These are phyloP conservation scores for Pollicipes pollicipes DNA, from an alignment of 1,140 invertebrate species.

Conservation along the genomic window DNA sequence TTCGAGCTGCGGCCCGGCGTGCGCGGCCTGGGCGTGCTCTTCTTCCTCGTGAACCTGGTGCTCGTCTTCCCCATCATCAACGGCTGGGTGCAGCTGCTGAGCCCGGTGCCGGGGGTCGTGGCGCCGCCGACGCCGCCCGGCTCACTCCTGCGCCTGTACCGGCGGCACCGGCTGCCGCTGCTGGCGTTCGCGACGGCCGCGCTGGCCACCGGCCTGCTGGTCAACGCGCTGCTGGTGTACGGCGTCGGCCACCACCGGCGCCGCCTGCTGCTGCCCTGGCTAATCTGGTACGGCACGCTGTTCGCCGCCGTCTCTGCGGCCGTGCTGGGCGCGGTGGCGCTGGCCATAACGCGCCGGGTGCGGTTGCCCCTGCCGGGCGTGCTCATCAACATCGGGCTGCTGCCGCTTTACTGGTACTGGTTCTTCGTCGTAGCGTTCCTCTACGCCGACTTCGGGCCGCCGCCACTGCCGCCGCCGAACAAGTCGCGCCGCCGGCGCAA, in stretches of 20 bases:
- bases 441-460: background rate
- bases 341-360: background rate
- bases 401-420: background rate
- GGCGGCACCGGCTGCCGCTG: background rate
- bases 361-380: background rate
- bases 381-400: background rate
- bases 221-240: background rate
- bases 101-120: conserved; percentile 20
- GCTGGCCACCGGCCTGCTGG: background rate
- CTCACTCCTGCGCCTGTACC: conserved; percentile 7
- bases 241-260: no score
- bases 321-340: conserved; percentile 3
- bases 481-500: no score
- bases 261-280: background rate
- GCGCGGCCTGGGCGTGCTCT: conserved; percentile 9
- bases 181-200: background rate
- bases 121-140: conserved; percentile 2
- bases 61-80: conserved; percentile 10
- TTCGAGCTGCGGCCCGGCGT: conserved; percentile 23
- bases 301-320: conserved; percentile 5
- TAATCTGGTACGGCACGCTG: background rate
- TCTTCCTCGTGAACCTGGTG: background rate
- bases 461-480: no score
- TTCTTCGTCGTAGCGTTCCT: background rate
- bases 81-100: conserved; percentile 13